Conservation (phyloP, 2,113 vertebrate species). For the Ciconia maguari region DNA sequence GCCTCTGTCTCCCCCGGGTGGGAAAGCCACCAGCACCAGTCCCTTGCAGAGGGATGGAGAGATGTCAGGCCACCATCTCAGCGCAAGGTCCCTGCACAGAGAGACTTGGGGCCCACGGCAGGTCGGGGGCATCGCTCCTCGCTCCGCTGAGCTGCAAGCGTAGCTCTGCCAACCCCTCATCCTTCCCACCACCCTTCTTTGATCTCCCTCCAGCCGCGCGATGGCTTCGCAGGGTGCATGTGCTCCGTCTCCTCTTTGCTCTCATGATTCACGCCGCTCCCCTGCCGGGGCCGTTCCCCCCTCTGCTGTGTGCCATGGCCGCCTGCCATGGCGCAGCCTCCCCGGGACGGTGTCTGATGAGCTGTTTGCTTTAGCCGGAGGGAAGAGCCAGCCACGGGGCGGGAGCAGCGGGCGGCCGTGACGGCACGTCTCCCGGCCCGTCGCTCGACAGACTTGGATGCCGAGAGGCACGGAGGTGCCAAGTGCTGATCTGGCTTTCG, state of each 20-base stretch:
- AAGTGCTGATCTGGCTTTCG: constrained; percentile 22
- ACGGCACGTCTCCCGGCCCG: not conserved
- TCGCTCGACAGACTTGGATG: not conserved
- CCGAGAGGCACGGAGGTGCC: not conserved
- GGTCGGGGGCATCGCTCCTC: accelerated
- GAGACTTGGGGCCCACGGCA: accelerated
- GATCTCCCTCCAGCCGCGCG: not conserved
- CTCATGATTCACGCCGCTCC: not conserved
- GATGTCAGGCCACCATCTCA: not conserved
- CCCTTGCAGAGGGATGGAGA: not conserved
- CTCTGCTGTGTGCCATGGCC: not conserved
- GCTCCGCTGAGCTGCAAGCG: accelerated
- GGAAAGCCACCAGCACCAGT: not conserved
- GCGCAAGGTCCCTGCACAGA: not conserved
- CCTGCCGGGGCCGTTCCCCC: not conserved
- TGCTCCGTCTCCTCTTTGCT: not conserved
- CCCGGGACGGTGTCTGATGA: not conserved
- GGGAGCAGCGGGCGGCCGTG: not conserved
- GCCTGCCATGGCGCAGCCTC: not conserved
- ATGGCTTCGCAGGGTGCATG: not conserved
- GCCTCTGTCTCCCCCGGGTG: not conserved
- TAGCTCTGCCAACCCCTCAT: not conserved
- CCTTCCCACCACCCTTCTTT: not conserved
- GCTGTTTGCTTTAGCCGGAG: constrained; percentile 30
- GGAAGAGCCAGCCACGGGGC: not conserved